Conservation (phyloP, 2,113 vertebrate genomes). For the Cyanocitta stelleri region DNA sequence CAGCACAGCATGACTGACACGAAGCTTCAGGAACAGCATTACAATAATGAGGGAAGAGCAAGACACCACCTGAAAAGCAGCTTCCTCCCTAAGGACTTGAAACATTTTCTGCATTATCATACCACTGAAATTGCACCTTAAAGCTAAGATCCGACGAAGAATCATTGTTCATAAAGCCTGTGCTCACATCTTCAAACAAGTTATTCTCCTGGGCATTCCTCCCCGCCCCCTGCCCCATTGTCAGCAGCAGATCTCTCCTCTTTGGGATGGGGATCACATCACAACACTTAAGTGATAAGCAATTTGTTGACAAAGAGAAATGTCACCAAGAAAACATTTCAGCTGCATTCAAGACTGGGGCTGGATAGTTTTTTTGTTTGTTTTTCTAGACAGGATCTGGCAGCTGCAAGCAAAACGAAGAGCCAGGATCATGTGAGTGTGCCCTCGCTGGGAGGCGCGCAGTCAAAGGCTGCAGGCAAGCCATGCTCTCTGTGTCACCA, state of each 20-base stretch:
- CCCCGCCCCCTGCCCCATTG: neutral
- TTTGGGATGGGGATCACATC: conserved; percentile 8
- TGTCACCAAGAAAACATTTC: conserved; percentile 20
- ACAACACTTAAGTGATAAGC: neutral
- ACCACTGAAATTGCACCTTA: neutral
- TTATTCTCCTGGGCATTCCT: neutral
- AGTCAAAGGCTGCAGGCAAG: conserved; percentile 34
- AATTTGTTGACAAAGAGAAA: conserved; percentile 41
- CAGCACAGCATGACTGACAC: neutral
- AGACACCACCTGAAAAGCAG: conserved; percentile 34
- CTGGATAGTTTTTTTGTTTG: neutral
- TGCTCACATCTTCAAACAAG: neutral
- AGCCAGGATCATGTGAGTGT: conserved; percentile 8
- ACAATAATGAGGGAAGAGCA: conserved; percentile 17
- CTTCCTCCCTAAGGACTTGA: conserved; percentile 21
- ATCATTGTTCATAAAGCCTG: neutral
- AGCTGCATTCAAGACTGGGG: neutral
- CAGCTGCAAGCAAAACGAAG: conserved; percentile 30
- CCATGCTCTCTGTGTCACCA: neutral
- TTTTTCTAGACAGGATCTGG: conserved; percentile 17
- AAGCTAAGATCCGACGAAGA: neutral
- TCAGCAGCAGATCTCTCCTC: neutral
- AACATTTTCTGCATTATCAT: conserved; percentile 41
- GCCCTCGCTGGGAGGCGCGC: neutral
- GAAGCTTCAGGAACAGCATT: neutral